Base-by-base conservation (phyloP, 1,140 invertebrate species). In the Holcopasites calliopsidis region DNA sequence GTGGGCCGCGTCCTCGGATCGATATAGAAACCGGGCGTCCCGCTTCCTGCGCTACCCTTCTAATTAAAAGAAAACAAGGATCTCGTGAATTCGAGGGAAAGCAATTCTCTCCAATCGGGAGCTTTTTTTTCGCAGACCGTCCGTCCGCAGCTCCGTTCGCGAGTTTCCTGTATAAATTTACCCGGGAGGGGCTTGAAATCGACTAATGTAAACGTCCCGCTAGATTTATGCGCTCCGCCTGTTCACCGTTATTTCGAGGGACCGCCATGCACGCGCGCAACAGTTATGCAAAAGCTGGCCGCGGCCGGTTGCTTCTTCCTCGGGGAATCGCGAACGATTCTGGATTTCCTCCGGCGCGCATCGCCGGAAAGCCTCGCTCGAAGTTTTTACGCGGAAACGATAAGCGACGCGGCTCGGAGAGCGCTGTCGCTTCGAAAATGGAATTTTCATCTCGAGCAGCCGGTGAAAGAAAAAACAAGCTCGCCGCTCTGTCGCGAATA, bases 231-330 rank as follows among this genome's bases (percentile, higher is more conserved):
- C 13, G 42, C 18, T 10, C 10, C 13, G n/a, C 44, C 58, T 75
- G 68, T 57, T 62, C 73, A 55, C 73, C 4, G 60, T 77, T 82
- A 80, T 72, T 79, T 72, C 70, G 26, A 26, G 44, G 38, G 60
- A n/a, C 54, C 49, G 18, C 11, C 55, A 49, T 42, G 31, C 33
- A 49, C 18, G 50, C n/a, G 26, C 40, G 49, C 78, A 80, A 58
- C 71, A 62, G 72, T 82, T 82, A 82, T 73, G 79, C 66, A 72
- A 77, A 77, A 42, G 21, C 35, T 26, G 31, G 44, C 33, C 10
- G 21, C 44, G 50, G n/a, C n/a, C n/a, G 62, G 16, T 57, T 60
- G 21, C 58, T 55, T 42, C 57, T 44, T 35, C 61, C 42, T 50
- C 18, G 49, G 58, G 23, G 47, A 82, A 77, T 35, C 23, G 62